Base-by-base conservation (phyloP, 1,140 invertebrate genomes). In the Macrotrachela quadricornifera region DNA sequence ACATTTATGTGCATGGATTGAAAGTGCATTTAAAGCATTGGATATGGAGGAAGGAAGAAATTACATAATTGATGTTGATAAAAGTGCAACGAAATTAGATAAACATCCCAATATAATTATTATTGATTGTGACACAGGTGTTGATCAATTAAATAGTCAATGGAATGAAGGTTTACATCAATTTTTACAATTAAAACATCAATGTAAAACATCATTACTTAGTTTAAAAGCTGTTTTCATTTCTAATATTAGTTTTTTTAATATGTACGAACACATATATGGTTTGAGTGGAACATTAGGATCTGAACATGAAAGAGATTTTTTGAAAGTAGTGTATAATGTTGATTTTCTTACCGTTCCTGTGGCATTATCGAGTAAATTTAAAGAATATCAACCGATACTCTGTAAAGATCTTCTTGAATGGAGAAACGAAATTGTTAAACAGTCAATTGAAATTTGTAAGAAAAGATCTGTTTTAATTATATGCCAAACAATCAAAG, bases 201-300 rank as follows among this genome's bases (percentile, higher is more conserved):
- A 41, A 18, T 16, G 39, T 36, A 50, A 37, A 36, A 36, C 44
- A 0, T n/a, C 9, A 10, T 13, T 30, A 39, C 40, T 43, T 9
- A 50, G 41, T 16, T 30, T 50, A 12, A 50, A 43, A 10, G 21
- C 49, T 10, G 44, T 43, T 36, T 50, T 50, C 1, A 43, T 50
- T n/a, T 50, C 49, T 10, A 50, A 50, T 43, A 30, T 39, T 44
- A 21, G 36, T 39, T 50, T 50, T 50, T 50, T 50, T 36, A 50
- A 21, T 9, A 40, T 36, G 15, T 50, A 50, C 21, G 41, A 15
- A 11, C 43, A 50, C 11, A 50, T 50, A n/a, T 50, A 36, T 11
- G 49, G 49, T 3, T 39, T 50, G 41, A 50, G 40, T 14, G 49
- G 49, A 12, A 50, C 49, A 16, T 37, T 50, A 0, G 49, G 49